Percentiles rank a stretch among this genome's conserved stretches.
Evolutionary conservation across 53 echinoderm and acorn worm species (phyloP).

Genomic region (Antedon mediterranea): DNA sequence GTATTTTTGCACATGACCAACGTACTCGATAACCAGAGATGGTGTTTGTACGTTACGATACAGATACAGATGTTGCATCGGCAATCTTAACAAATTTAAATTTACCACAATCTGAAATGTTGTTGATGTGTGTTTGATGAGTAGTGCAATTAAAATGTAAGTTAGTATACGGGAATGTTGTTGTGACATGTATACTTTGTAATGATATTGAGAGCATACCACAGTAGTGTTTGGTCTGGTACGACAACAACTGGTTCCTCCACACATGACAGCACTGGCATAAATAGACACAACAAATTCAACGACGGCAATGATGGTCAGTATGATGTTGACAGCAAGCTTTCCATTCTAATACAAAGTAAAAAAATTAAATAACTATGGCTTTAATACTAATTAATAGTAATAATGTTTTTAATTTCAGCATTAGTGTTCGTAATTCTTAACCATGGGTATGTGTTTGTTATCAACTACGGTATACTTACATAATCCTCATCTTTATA

Average conservation of each 20-base stretch:
- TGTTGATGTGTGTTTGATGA: no score
- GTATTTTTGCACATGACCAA: no score
- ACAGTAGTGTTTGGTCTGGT: neutral
- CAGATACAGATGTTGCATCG: no score
- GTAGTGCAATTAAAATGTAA: no score
- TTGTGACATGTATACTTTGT: no score
- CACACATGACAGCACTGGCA: constrained; percentile 26
- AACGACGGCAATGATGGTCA: constrained; percentile 10
- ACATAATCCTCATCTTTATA: neutral
- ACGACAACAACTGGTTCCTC: constrained; percentile 15
- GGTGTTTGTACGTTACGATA: no score
- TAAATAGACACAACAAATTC: constrained; percentile 32
- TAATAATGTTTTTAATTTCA: neutral
- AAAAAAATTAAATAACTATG: neutral
- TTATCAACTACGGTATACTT: neutral
- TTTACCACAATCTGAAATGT: no score
- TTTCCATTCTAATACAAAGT: constrained; percentile 1
- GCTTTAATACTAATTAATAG: neutral
- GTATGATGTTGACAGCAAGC: constrained; percentile 13
- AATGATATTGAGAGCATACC: neutral
- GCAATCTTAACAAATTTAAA: no score
- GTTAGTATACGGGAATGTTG: no score
- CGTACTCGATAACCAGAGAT: no score
- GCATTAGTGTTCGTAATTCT: no score
- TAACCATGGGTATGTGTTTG: neutral